A percentile compares a stretch with the other conserved stretches of the same genome.
phyloP scores from a whole-genome alignment of 1,140 invertebrate genomes.

The Glomeris maerens region DNA sequence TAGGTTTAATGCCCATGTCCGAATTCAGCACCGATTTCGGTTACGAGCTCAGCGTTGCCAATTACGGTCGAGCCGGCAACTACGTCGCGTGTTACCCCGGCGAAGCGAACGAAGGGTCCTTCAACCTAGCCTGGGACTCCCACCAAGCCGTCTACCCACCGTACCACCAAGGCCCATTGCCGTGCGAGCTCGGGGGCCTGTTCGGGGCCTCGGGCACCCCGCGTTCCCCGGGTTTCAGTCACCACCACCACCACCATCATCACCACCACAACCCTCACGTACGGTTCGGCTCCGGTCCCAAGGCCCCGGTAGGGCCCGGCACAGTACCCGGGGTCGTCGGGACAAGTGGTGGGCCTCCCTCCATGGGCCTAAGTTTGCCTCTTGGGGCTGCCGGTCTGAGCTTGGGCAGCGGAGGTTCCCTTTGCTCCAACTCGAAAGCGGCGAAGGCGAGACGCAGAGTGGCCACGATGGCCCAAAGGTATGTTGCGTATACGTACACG shows the following conservation, averaged over 20 bases:
- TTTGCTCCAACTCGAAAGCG: not conserved
- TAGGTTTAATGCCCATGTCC: no score
- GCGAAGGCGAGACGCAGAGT: conserved; percentile 64
- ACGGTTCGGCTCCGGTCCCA: not conserved
- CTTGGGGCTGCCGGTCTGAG: not conserved
- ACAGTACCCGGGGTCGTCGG: not conserved
- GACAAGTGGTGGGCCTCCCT: not conserved
- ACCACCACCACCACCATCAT: not conserved
- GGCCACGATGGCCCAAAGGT: conserved; percentile 74
- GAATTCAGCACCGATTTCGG: conserved; percentile 13
- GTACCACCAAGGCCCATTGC: conserved; percentile 2
- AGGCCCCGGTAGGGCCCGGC: not conserved
- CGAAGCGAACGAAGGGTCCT: conserved; percentile 9
- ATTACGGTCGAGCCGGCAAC: conserved; percentile 5
- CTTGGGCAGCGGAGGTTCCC: not conserved
- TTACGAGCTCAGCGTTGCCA: conserved; percentile 10
- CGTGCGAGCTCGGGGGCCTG: conserved; percentile 4
- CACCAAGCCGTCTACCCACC: conserved; percentile 5
- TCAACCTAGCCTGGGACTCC: conserved; percentile 11
- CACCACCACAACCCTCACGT: not conserved
- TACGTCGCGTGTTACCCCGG: conserved; percentile 9
- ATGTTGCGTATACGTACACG: no score
- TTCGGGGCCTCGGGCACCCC: not conserved
- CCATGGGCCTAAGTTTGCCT: no score
- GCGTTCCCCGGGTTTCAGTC: not conserved